phyloP scores from a whole-genome alignment of 2,888 invertebrate species.

The Corythucha ciliata region DNA sequence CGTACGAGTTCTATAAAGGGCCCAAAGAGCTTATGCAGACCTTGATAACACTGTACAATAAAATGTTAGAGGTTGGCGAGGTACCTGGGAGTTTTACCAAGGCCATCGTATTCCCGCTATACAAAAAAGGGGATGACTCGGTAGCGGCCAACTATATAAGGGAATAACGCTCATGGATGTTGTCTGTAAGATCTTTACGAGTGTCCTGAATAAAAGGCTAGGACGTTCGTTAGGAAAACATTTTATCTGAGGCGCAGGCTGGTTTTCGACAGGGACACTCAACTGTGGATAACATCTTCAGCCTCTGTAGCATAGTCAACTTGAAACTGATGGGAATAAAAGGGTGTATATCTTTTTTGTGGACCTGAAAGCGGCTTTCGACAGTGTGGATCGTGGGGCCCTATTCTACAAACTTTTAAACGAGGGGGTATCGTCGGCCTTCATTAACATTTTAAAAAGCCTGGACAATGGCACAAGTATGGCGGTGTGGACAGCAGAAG shows the following conservation, averaged over 20 bases:
- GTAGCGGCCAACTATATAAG: no score
- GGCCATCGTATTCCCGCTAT: no score
- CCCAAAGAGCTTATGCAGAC: no score
- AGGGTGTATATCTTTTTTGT: conserved; percentile 14
- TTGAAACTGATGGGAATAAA: not conserved
- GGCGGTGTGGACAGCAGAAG: conserved; percentile 9
- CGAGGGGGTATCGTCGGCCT: conserved; percentile 7
- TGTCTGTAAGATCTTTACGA: no score
- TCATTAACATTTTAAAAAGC: not conserved
- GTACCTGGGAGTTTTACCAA: no score
- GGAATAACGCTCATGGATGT: no score
- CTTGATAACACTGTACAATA: no score
- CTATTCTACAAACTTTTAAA: conserved; percentile 8
- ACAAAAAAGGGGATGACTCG: no score
- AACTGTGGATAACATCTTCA: conserved; percentile 14
- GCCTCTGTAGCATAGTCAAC: conserved; percentile 4
- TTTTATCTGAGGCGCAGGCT: conserved; percentile 17
- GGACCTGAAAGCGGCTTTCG: conserved; percentile 18
- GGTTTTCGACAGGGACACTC: conserved; percentile 17
- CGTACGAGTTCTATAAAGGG: no score
- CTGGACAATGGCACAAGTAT: conserved; percentile 6
- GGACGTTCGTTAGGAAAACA: no score
- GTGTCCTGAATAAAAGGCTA: no score
- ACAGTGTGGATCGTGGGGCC: conserved; percentile 12
- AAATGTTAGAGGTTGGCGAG: no score